Conservation (phyloP, 1,140 invertebrate genomes). For the Orchesella cincta region DNA sequence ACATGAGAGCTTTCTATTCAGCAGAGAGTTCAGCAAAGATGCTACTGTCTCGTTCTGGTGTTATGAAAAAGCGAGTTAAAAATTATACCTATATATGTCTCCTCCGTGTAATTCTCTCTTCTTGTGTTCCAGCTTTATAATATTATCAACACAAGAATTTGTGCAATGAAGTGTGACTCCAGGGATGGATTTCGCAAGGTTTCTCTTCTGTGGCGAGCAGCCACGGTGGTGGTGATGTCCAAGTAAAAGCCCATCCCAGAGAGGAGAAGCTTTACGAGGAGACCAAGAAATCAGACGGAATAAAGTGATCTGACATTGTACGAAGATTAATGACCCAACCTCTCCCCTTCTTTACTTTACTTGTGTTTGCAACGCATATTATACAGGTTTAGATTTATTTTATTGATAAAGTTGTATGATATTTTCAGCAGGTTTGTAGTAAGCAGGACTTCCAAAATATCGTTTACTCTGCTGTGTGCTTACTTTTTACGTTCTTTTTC, state of each 20-base stretch:
- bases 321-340: constrained; percentile 7
- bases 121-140: neutral
- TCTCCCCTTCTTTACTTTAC: constrained; percentile 9
- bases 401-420: constrained; percentile 13
- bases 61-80: too few relatives aligned
- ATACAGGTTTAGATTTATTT: neutral
- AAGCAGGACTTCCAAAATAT: too few relatives aligned
- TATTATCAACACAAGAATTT: neutral
- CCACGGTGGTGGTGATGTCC: neutral
- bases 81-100: too few relatives aligned
- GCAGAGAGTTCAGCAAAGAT: too few relatives aligned
- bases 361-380: neutral
- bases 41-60: too few relatives aligned
- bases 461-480: too few relatives aligned
- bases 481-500: too few relatives aligned
- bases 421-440: too few relatives aligned
- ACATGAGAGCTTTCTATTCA: too few relatives aligned
- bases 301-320: constrained; percentile 3
- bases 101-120: too few relatives aligned
- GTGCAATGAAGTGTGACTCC: neutral
- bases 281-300: constrained; percentile 10
- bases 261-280: neutral
- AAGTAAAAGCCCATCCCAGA: neutral
- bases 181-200: neutral
- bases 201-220: neutral